Percentiles rank a stretch among this genome's conserved stretches.
phyloP scores from a whole-genome alignment of 2,888 invertebrate species.

The Nudaria mundana region DNA sequence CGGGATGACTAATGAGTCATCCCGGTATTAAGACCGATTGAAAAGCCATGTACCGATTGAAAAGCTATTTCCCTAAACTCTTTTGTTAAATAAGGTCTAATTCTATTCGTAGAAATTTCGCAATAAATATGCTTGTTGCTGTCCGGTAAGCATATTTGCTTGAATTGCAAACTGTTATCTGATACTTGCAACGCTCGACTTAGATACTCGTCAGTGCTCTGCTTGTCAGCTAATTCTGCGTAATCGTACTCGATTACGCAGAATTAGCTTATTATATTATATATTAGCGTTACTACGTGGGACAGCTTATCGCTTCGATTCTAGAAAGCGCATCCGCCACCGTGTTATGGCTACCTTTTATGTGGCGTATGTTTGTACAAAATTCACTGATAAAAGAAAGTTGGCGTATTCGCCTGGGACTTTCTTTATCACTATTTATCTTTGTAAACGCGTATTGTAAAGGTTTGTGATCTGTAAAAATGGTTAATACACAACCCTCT shows the following conservation, averaged over 20 bases:
- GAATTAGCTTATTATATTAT: too few species aligned
- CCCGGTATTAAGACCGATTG: neutral
- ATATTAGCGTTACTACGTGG: too few species aligned
- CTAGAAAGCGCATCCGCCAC: neutral
- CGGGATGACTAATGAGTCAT: neutral
- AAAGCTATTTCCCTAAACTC: neutral
- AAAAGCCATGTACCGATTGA: neutral
- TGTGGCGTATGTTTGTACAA: neutral
- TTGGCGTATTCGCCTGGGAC: neutral
- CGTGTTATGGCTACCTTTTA: neutral
- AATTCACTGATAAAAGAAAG: neutral
- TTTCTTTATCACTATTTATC: neutral
- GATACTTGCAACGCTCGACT: neutral
- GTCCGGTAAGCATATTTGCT: neutral
- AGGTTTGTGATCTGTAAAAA: neutral
- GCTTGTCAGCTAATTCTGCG: neutral
- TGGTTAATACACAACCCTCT: neutral
- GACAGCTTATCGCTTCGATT: conserved; percentile 2
- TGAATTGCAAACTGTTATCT: neutral
- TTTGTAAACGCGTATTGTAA: too few species aligned
- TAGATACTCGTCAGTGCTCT: neutral
- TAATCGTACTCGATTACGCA: too few species aligned
- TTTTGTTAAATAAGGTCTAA: neutral
- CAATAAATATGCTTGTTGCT: neutral
- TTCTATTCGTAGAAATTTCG: neutral